Evolutionary conservation across 2,888 invertebrate genomes (phyloP).

Genomic region (Eugnorisma glareosa): DNA sequence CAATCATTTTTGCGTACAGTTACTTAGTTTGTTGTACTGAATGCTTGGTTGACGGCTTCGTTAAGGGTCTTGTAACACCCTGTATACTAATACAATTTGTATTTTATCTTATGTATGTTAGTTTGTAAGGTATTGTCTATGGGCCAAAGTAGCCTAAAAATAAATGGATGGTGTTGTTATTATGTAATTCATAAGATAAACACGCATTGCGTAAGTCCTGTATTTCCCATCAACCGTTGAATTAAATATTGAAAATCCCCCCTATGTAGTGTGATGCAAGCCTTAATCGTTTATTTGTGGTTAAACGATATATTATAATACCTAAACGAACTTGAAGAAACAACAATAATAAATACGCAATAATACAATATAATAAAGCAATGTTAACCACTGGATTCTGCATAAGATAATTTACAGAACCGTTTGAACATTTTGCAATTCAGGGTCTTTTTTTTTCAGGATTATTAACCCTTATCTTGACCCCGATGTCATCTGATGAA

Average conservation of each 20-base stretch:
- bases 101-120: too few species aligned
- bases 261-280: constrained; percentile 14
- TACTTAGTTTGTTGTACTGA: too few species aligned
- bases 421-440: background rate
- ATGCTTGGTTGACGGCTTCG: too few species aligned
- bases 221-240: constrained; percentile 2
- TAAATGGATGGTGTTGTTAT: too few species aligned
- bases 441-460: background rate
- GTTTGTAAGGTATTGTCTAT: too few species aligned
- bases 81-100: too few species aligned
- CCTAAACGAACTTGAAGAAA: background rate
- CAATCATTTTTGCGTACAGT: too few species aligned
- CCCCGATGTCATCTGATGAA: background rate
- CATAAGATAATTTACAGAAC: background rate
- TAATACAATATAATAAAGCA: background rate
- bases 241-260: constrained; percentile 22
- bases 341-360: constrained; percentile 7
- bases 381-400: background rate
- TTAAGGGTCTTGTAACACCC: too few species aligned
- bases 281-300: constrained; percentile 27
- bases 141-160: too few species aligned
- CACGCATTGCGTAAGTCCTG: background rate
- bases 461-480: background rate
- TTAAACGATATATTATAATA: background rate
- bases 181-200: background rate